These are phyloP conservation scores for Metalampra italica DNA, from an alignment of 2,888 invertebrate genomes.

Conservation along the genomic window DNA sequence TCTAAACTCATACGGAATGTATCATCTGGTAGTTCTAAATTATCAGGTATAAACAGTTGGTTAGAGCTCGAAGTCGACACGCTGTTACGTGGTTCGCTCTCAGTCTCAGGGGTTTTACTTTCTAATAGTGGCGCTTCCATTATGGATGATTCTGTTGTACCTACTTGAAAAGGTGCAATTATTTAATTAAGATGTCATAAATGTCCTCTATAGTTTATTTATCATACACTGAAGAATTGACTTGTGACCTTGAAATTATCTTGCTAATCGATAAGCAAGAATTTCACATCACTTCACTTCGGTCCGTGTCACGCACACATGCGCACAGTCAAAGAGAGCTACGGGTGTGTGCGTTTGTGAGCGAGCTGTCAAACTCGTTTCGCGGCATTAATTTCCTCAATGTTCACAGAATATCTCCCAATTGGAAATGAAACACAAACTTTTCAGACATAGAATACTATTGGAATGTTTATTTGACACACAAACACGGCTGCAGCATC, in stretches of 20 bases:
- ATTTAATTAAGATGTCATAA: not conserved
- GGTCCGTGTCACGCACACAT: slow-evolving; percentile 48
- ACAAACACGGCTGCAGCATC: slow-evolving; percentile 16
- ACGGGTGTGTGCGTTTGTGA: slow-evolving; percentile 50
- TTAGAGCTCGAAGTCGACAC: slow-evolving; percentile 39
- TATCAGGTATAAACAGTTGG: slow-evolving; percentile 51
- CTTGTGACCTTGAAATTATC: slow-evolving; percentile 64
- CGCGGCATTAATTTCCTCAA: slow-evolving; percentile 49
- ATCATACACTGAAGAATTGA: slow-evolving; percentile 20
- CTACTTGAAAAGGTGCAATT: too few species aligned
- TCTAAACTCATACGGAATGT: slow-evolving; percentile 64
- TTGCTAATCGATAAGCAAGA: slow-evolving; percentile 71
- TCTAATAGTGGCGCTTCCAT: slow-evolving; percentile 46
- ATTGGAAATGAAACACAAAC: slow-evolving; percentile 24
- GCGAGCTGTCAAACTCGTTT: slow-evolving; percentile 75
- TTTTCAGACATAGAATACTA: slow-evolving; percentile 22
- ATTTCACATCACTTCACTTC: slow-evolving; percentile 63
- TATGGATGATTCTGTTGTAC: slow-evolving; percentile 7
- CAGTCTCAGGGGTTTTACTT: slow-evolving; percentile 32
- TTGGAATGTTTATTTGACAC: slow-evolving; percentile 27
- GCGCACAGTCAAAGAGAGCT: slow-evolving; percentile 30
- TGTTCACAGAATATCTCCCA: slow-evolving; percentile 26
- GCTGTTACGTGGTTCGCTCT: slow-evolving; percentile 25
- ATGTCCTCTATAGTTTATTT: too few species aligned
- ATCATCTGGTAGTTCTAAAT: slow-evolving; percentile 57